Evolutionary conservation across 2,888 invertebrate genomes (phyloP).

Genomic region (Globia sparganii): DNA sequence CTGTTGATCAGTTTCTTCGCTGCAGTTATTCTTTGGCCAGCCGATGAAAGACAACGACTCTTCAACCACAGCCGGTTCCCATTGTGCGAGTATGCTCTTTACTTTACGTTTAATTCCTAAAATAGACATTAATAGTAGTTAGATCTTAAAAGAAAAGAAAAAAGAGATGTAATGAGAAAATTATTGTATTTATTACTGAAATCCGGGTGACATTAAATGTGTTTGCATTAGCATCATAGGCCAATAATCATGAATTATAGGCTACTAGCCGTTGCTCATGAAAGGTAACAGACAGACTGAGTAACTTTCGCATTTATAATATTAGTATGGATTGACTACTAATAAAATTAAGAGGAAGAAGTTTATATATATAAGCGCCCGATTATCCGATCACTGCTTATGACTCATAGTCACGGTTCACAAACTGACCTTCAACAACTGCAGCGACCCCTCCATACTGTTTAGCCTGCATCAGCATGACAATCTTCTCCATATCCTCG

Average conservation of each 20-base stretch:
- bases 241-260: neutral
- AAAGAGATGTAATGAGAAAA: neutral
- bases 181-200: neutral
- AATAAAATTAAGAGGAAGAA: too few species aligned
- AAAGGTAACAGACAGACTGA: neutral
- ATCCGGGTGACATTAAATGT: neutral
- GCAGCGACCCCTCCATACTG: conserved; percentile 65
- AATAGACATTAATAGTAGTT: conserved; percentile 30
- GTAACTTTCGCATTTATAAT: neutral
- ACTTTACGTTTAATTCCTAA: conserved; percentile 91
- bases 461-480: conserved; percentile 93
- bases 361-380: too few species aligned
- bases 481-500: conserved; percentile 93
- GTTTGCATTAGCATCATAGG: neutral
- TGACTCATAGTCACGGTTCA: neutral
- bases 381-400: neutral
- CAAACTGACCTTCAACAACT: conserved; percentile 71
- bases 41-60: conserved; percentile 96
- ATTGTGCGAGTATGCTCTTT: conserved; percentile 94
- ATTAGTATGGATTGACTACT: too few species aligned
- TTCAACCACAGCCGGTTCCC: conserved; percentile 96
- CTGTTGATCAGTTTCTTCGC: conserved; percentile 76
- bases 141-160: neutral
- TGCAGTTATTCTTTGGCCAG: conserved; percentile 91
- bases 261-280: neutral